Conservation (phyloP, 1,140 invertebrate genomes). For the Trinorchestia longiramus region DNA sequence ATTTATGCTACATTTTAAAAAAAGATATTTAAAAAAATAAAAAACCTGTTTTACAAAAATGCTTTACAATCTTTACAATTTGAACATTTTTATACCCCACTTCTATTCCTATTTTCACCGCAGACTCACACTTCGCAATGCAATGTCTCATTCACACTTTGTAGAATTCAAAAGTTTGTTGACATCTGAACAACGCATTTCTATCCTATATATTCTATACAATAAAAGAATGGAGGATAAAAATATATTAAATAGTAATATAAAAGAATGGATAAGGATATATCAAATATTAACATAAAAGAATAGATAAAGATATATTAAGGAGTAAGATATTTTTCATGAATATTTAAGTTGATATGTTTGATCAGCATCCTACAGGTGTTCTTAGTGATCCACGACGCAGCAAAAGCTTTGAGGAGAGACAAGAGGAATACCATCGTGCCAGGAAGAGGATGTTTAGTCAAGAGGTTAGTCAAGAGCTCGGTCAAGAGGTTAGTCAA, state of each 20-base stretch:
- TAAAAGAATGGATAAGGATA: background rate
- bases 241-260: too few relatives aligned
- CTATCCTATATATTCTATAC: too few relatives aligned
- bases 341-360: too few relatives aligned
- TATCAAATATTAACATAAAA: background rate
- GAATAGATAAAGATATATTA: background rate
- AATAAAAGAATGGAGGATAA: too few relatives aligned
- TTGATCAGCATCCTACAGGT: too few relatives aligned
- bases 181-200: too few relatives aligned
- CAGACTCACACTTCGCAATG: too few relatives aligned
- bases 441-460: slow-evolving; percentile 86
- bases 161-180: too few relatives aligned
- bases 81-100: background rate
- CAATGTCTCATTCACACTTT: too few relatives aligned
- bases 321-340: too few relatives aligned
- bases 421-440: slow-evolving; percentile 88
- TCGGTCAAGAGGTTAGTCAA: slow-evolving; percentile 26
- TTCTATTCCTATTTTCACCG: background rate
- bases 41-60: background rate
- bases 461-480: slow-evolving; percentile 73
- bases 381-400: slow-evolving; percentile 73
- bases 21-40: too few relatives aligned
- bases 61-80: background rate
- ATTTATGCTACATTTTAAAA: too few relatives aligned
- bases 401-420: slow-evolving; percentile 90